These are phyloP conservation scores for Cynopterus brachyotis DNA, from an alignment of 2,113 vertebrate species.

Conservation along the genomic window DNA sequence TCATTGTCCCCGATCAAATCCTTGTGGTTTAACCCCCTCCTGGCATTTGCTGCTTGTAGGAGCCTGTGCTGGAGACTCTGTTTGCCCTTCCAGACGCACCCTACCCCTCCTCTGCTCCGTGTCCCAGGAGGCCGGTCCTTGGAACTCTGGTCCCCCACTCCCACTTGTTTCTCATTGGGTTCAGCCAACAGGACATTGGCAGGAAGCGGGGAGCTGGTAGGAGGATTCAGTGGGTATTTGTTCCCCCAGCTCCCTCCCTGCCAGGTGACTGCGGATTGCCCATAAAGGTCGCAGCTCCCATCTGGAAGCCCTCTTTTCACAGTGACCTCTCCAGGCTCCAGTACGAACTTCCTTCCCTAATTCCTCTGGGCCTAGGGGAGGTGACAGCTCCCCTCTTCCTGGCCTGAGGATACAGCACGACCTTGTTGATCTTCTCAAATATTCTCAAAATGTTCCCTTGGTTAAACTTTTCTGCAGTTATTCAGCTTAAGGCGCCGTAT, in stretches of 20 bases:
- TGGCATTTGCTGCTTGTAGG: neutral
- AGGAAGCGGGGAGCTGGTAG: neutral
- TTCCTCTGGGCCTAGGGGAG: neutral
- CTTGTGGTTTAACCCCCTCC: neutral
- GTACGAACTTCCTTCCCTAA: neutral
- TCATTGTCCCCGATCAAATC: neutral
- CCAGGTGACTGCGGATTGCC: neutral
- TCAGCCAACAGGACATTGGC: neutral
- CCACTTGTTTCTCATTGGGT: neutral
- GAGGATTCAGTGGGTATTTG: neutral
- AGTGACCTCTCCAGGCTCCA: neutral
- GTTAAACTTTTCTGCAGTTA: neutral
- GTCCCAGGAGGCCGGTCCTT: neutral
- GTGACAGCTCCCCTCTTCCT: neutral
- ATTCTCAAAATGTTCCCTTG: neutral
- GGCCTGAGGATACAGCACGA: neutral
- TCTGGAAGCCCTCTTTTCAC: neutral
- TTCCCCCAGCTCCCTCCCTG: too few species aligned
- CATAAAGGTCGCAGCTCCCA: neutral
- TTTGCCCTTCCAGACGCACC: neutral
- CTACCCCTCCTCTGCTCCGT: neutral
- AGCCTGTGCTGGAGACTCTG: neutral
- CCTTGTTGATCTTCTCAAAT: neutral
- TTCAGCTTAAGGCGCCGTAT: too few species aligned
- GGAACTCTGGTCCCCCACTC: neutral